Percentiles rank a stretch among this genome's conserved stretches.
Conservation (phyloP, 2,113 vertebrate genomes). For the Azemiops feae region DNA sequence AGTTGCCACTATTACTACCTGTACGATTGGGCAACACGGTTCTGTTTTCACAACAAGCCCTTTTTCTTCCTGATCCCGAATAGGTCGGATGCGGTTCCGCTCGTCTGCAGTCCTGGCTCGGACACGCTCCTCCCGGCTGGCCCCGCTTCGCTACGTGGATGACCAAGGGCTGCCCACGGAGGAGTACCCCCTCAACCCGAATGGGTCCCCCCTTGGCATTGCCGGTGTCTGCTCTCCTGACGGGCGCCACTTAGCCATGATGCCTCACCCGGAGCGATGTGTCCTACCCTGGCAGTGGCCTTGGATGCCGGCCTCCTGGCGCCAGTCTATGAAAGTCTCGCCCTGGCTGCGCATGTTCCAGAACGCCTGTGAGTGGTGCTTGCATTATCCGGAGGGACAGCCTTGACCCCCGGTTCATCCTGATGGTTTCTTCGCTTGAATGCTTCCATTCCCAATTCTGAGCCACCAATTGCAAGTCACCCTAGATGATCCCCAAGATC, state of each 20-base stretch:
- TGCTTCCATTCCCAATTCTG: background rate
- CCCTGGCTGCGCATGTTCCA: slow-evolving; percentile 86
- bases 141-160: slow-evolving; percentile 82
- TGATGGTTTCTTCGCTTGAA: too few species aligned
- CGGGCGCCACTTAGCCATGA: slow-evolving; percentile 86
- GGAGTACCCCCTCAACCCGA: slow-evolving; percentile 87
- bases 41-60: background rate
- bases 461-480: background rate
- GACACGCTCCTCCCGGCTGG: slow-evolving; percentile 67
- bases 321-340: slow-evolving; percentile 61
- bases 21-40: background rate
- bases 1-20: background rate
- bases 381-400: slow-evolving; percentile 3
- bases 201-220: slow-evolving; percentile 79
- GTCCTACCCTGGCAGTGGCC: slow-evolving; percentile 90
- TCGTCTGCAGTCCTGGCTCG: slow-evolving; percentile 60
- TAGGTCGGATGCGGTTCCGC: slow-evolving; percentile 86
- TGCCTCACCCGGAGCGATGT: slow-evolving; percentile 89
- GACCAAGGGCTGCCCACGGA: slow-evolving; percentile 80
- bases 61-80: too few species aligned
- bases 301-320: slow-evolving; percentile 75
- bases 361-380: slow-evolving; percentile 83
- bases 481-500: too few species aligned
- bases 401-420: background rate
- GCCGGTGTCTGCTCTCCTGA: slow-evolving; percentile 83